Base-by-base conservation (phyloP, 1,140 invertebrate species). In the Microplitis demolitor region DNA sequence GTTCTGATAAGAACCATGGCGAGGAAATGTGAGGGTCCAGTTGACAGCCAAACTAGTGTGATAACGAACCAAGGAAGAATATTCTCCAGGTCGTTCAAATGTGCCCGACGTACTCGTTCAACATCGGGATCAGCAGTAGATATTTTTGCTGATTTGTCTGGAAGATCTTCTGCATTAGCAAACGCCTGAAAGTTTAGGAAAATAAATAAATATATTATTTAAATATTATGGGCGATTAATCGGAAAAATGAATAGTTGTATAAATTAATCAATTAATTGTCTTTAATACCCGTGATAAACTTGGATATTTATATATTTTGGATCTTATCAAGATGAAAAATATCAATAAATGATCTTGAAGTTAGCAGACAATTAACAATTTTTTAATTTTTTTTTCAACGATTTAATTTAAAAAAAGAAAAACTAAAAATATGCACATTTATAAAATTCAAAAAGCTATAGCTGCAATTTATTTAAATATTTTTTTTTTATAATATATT, bases 41-140 rank as follows among this genome's bases (percentile, higher is more conserved):
- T 91, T 16, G 88, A 68, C 0, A 89, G 80, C 74, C 91, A 92
- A 8, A 91, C 77, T 0, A 89, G 82, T 13, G 87, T 89, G 63
- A 89, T 80, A 9, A 89, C 72, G 5, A 91, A 82, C 78, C 91
- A 91, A 4, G 88, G 84, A 8, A 89, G 79, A 68, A 91, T 90
- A 77, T 91, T 92, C 79, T 92, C 91, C 70, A 92, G 71, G 80
- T 92, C 91, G 77, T 92, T 92, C 74, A 86, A 80, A 78, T 92
- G 91, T 16, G 89, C 90, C 76, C 91, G 91, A 71, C 80, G 80
- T 13, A 88, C 83, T 74, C 89, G 85, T 77, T 90, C 89, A 4
- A 90, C 84, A 76, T 89, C 85, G 4, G 83, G 82, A 71, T 90
- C 85, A 73, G 88, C 86, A 54, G 79, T 83, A 71, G 82, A 85